Evolutionary conservation across 2,797 vertebrate species (phyloP), one percentile per base, ranked within the genome.

Genomic region (Epinephelus malabaricus): DNA sequence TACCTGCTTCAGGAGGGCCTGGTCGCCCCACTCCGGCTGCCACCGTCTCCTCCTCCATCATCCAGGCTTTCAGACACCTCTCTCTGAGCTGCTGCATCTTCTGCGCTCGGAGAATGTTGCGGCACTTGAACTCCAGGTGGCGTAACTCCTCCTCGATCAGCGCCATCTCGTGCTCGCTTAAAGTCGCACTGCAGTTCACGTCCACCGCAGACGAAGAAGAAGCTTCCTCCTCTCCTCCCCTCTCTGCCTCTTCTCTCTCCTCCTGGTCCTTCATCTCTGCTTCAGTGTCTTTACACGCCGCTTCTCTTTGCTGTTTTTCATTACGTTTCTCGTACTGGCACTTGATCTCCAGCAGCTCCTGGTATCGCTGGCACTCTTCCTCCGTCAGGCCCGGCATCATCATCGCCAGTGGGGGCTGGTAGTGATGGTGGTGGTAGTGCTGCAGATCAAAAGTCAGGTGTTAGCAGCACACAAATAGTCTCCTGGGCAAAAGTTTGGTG

Each of bases 81-180:
- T 97, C 96, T 0, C 97, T 92, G 10, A 97, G 93, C 91, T 97
- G 95, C 87, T 97, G 96, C 95, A 97, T 96, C 89, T 97, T 97
- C 58, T 97, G 97, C 0, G 96, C 97, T 0, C 97, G 89, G 63
- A 97, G 92, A 25, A 97, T 96, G 84, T 97, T 97, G 14, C 97
- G 95, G 59, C 96, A 97, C 80, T 97, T 97, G 81, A 98, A 97
- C 87, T 97, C 97, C 63, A 98, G 92, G 89, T 97, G 97, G 5
- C 97, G 95, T 21, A 97, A 82, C 90, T 97, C 97, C 82, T 97
- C 97, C 64, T 97, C 96, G 19, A 98, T 90, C 86, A 97, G 90
- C 14, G 95, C 96, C 87, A 95, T 86, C 89, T 95, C 92, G 0
- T 93, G 94, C 64, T 93, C 92, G 12, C 91, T 95, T n/a, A 94